phyloP scores from a whole-genome alignment of 2,797 vertebrate species.

The Coregonus ussuriensis region DNA sequence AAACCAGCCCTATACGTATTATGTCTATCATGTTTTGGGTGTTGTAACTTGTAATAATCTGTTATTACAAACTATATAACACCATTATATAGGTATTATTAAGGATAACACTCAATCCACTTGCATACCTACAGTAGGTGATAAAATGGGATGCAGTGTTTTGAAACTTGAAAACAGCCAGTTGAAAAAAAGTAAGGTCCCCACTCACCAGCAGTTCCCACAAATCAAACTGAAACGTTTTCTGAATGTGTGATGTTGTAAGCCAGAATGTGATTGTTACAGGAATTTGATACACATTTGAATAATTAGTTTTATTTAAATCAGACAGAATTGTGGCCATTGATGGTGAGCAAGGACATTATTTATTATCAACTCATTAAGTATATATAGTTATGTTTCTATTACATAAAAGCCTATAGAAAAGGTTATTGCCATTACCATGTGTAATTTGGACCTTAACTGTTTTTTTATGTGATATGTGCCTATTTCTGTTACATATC shows the following conservation, averaged over 20 bases:
- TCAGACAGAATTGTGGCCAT: not conserved
- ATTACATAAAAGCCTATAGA: not conserved
- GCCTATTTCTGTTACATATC: conserved; percentile 17
- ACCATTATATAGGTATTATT: not conserved
- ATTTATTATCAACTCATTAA: not conserved
- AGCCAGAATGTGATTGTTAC: not conserved
- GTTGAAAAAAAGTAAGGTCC: not conserved
- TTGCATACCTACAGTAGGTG: not conserved
- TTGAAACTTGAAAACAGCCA: not conserved
- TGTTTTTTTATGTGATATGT: conserved; percentile 21
- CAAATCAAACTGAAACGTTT: not conserved
- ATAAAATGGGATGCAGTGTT: not conserved
- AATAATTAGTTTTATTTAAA: not conserved
- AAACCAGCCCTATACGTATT: too few species aligned
- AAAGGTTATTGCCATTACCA: not conserved
- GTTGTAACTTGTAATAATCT: too few species aligned
- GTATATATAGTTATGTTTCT: not conserved
- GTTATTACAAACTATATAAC: not conserved
- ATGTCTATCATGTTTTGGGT: too few species aligned
- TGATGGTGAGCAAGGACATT: not conserved
- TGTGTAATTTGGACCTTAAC: not conserved
- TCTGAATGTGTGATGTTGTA: not conserved
- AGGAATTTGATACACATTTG: not conserved
- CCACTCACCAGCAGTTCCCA: not conserved
- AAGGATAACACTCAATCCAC: not conserved